Evolutionary conservation across 2,113 vertebrate genomes (phyloP).

Genomic region (Triplophysa siluroides): DNA sequence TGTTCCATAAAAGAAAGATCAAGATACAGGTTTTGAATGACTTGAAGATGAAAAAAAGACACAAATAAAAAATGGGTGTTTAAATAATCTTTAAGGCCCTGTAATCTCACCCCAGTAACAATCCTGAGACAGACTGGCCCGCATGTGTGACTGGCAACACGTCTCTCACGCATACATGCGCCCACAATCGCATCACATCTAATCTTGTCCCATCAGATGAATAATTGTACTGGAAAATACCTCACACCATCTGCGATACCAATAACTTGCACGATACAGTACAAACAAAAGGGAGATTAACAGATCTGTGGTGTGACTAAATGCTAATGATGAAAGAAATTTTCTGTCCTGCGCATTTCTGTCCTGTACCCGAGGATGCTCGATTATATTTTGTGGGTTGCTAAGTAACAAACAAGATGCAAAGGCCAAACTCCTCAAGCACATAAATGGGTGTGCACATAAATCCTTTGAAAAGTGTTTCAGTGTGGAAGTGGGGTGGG

Average conservation of each 20-base stretch:
- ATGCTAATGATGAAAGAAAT: no score
- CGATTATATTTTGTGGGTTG: neutral
- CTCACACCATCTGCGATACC: neutral
- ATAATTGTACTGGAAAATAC: neutral
- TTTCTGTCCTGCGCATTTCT: no score
- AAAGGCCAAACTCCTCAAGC: neutral
- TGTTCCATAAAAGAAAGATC: no score
- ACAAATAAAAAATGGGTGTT: no score
- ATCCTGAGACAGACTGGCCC: neutral
- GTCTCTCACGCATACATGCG: slow-evolving; percentile 7
- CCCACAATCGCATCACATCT: slow-evolving; percentile 6
- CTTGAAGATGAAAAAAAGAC: no score
- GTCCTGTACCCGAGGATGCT: neutral
- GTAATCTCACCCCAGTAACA: neutral
- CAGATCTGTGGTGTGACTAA: neutral
- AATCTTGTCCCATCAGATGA: neutral
- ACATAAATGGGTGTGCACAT: neutral
- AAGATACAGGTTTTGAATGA: no score
- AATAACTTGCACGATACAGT: neutral
- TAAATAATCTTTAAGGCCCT: neutral
- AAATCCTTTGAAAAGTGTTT: neutral
- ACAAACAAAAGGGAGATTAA: neutral
- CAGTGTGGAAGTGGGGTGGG: neutral
- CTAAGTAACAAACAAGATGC: slow-evolving; percentile 12
- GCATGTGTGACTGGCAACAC: neutral